phyloP scores from a whole-genome alignment of 2,797 vertebrate species.

The Muscicapa comitata region DNA sequence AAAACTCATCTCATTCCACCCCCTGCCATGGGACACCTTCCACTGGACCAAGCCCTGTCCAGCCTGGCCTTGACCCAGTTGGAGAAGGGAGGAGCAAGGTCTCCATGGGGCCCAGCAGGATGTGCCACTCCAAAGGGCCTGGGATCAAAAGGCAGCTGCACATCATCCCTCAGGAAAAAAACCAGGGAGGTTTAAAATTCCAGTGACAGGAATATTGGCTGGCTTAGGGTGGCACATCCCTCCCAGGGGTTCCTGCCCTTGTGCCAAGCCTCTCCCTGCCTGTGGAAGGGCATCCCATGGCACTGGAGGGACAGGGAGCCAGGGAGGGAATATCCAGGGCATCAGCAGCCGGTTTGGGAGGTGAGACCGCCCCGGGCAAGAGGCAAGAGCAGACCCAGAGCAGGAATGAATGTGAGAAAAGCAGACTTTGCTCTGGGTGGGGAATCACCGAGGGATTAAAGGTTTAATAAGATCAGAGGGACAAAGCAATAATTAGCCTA shows the following conservation, averaged over 20 bases:
- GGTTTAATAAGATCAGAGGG: conserved; percentile 71
- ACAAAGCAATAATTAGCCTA: conserved; percentile 69
- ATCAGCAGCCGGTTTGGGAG: neutral
- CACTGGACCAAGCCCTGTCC: neutral
- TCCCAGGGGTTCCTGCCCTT: fast-evolving
- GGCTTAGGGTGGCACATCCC: neutral
- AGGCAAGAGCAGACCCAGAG: conserved; percentile 42
- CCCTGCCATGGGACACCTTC: neutral
- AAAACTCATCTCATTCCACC: neutral
- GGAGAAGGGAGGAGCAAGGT: fast-evolving
- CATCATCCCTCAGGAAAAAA: fast-evolving
- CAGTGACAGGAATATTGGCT: fast-evolving
- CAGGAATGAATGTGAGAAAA: conserved; percentile 55
- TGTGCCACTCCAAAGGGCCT: fast-evolving
- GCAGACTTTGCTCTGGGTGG: conserved; percentile 62
- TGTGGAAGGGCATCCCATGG: neutral
- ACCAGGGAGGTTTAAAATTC: neutral
- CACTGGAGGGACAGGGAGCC: neutral
- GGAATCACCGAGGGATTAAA: conserved; percentile 65
- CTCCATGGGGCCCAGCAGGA: fast-evolving
- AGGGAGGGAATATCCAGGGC: neutral
- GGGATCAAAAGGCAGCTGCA: neutral
- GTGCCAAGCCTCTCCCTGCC: neutral
- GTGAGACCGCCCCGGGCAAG: neutral
- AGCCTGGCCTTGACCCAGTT: neutral